Evolutionary conservation across 2,888 invertebrate genomes (phyloP).

Genomic region (Polymixis flavicincta): DNA sequence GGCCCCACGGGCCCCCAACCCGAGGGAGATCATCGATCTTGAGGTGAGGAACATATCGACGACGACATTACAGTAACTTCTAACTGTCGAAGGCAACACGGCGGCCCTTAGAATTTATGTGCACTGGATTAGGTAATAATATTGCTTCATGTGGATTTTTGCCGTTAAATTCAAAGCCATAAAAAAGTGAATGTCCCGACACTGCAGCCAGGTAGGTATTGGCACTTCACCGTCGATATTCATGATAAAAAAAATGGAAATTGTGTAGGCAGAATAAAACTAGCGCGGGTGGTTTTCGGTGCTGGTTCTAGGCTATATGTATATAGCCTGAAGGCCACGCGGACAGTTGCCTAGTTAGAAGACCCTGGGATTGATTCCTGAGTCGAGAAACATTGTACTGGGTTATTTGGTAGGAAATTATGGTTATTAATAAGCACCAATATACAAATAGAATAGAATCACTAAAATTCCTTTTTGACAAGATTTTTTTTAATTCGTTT

Average conservation of each 20-base stretch:
- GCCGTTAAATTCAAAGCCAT: too few relatives aligned
- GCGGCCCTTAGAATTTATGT: too few relatives aligned
- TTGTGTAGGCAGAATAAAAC: not conserved
- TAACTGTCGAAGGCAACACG: too few relatives aligned
- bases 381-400: not conserved
- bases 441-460: not conserved
- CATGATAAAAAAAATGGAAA: not conserved
- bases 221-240: too few relatives aligned
- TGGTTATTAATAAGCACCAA: too few relatives aligned
- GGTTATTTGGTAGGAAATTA: not conserved
- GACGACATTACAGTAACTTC: too few relatives aligned
- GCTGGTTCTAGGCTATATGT: not conserved
- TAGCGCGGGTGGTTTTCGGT: not conserved
- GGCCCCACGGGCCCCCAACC: slow-evolving; percentile 94
- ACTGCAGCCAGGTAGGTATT: too few relatives aligned
- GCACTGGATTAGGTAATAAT: too few relatives aligned
- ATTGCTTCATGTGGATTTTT: too few relatives aligned
- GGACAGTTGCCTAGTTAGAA: slow-evolving; percentile 68
- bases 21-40: slow-evolving; percentile 96
- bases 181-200: too few relatives aligned
- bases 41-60: slow-evolving; percentile 88
- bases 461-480: not conserved
- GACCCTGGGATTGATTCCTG: not conserved
- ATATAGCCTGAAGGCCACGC: not conserved
- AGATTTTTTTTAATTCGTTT: too few relatives aligned